Evolutionary conservation across 2,113 vertebrate genomes (phyloP).

Genomic region (Hucho hucho): DNA sequence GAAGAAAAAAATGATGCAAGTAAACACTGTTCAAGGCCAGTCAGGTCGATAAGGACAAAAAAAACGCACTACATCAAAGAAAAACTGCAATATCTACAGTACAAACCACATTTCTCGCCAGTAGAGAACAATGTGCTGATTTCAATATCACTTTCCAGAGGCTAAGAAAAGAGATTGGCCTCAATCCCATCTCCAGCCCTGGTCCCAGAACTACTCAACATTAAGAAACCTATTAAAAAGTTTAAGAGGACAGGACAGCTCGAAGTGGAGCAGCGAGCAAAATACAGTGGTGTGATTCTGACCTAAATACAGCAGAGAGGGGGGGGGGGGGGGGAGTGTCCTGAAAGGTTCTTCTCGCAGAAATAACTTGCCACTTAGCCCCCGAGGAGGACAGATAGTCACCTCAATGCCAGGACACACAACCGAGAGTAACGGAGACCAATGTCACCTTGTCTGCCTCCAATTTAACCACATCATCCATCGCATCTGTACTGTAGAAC

Average conservation of each 20-base stretch:
- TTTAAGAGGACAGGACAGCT: constrained; percentile 17
- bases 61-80: background rate
- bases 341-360: constrained; percentile 17
- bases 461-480: background rate
- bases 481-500: too few species aligned
- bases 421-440: too few species aligned
- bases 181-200: background rate
- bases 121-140: background rate
- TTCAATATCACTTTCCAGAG: background rate
- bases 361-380: constrained; percentile 36
- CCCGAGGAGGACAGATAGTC: background rate
- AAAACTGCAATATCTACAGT: background rate
- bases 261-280: constrained; percentile 45
- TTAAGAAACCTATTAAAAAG: constrained; percentile 12
- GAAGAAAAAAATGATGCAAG: background rate
- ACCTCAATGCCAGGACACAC: background rate
- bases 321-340: background rate
- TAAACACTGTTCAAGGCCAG: background rate
- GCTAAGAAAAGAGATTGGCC: background rate
- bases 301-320: constrained; percentile 51
- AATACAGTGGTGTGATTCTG: constrained; percentile 18
- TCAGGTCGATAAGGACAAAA: background rate
- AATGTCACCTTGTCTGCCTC: background rate
- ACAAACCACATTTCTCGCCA: background rate
- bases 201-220: constrained; percentile 6